These are phyloP conservation scores for Lepidothrix coronata DNA, from an alignment of 2,113 vertebrate genomes.

Conservation along the genomic window DNA sequence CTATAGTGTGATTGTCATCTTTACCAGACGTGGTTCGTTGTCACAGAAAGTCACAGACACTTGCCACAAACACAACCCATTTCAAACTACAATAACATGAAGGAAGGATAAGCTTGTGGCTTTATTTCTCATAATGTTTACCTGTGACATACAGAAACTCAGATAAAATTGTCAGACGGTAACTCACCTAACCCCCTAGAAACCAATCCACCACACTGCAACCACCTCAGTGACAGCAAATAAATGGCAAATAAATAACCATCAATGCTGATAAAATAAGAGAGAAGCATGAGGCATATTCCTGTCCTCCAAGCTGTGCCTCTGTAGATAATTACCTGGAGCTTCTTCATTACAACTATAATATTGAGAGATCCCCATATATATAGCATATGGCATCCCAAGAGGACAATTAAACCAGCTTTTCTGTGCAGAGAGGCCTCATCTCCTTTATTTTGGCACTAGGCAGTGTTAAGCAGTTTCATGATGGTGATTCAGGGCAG, in stretches of 20 bases:
- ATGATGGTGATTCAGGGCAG: not conserved
- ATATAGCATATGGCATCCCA: not conserved
- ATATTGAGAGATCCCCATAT: not conserved
- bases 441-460: not conserved
- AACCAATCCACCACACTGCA: not conserved
- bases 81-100: conserved; percentile 43
- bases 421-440: not conserved
- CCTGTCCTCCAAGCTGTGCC: not conserved
- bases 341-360: not conserved
- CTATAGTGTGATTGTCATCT: conserved; percentile 43
- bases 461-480: not conserved
- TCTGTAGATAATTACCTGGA: not conserved
- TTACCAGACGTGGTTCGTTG: conserved; percentile 52
- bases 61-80: conserved; percentile 49
- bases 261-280: not conserved
- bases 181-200: not conserved
- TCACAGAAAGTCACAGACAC: conserved; percentile 67
- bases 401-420: not conserved
- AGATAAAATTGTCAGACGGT: not conserved
- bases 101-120: conserved; percentile 25
- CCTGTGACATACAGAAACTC: conserved; percentile 17
- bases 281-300: not conserved
- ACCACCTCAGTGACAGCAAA: not conserved
- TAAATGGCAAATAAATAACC: not conserved
- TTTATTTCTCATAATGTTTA: conserved; percentile 26